Base-by-base conservation (phyloP, 2,888 invertebrate genomes). In the Lasius fuliginosus region DNA sequence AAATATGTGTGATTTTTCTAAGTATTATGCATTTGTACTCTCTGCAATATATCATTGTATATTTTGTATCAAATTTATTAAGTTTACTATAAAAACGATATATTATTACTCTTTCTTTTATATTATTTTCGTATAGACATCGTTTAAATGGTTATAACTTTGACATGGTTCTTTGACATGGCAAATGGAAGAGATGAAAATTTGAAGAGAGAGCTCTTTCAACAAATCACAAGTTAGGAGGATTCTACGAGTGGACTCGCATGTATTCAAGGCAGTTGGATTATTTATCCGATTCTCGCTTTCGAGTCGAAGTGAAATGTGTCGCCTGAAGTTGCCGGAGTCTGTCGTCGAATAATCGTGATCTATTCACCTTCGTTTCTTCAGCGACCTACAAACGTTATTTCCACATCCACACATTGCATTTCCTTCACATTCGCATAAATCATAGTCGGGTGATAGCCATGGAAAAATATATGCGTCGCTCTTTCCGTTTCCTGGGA, bases 341-440 rank as follows among this genome's bases (percentile, higher is more conserved):
- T 74, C 84, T 84, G 85, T 86, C 84, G 86, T 81, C 83, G 71
- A 76, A 84, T 90, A 89, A 89, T 89, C 90, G 87, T 90, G 90
- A 89, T 90, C 86, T 90, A 89, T 89, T 86, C 86, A 87, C 81
- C 83, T 84, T 56, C 85, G 85, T 90, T 90, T 84, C 71, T 56
- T 40, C 69, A 27, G 11, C 83, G 84, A 84, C 83, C 82, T 82
- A 73, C 85, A 68, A 88, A 90, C 86, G 87, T 86, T 89, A 79
- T 82, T 84, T 82, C 83, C 69, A 83, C 83, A 86, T 85, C 77
- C 81, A 62, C 60, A 85, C 84, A 85, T 90, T 86, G 82, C 53
- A 76, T 83, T 82, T 49, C 60, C 76, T 36, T 42, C 83, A 74
- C 83, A 85, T 87, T 88, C 87, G 83, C 90, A 87, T 89, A 90